Base-by-base conservation (phyloP, 1,140 invertebrate species). In the Caenorhabditis briggsae region DNA sequence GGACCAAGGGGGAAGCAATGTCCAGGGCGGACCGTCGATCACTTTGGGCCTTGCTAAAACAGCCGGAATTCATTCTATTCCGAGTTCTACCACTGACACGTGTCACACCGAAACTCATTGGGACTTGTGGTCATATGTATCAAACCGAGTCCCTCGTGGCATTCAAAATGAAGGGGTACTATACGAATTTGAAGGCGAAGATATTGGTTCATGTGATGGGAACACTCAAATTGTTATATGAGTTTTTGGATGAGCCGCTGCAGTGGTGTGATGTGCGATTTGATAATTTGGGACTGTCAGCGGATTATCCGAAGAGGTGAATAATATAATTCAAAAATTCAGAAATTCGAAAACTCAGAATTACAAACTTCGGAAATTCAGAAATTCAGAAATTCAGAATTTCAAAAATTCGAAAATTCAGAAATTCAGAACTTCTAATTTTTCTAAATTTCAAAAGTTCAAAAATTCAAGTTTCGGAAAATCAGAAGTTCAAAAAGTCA, bases 181-280 rank as follows among this genome's bases (percentile, higher is more conserved):
- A 90, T 61, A 88, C 89, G 89, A 89, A 89, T 86, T 59, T 90
- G 33, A 90, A 90, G 83, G 90, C 90, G 41, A 91, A 92, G 83
- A 92, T 92, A 25, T 78, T 92, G 7, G 85, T 92, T 18, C 91
- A 92, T 88, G 78, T 92, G 46, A 92, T 92, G 92, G 91, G 91
- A 20, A 92, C 91, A 0, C 82, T 92, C 48, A 92, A 92, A 85
- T 61, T 92, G 18, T 92, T 92, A 25, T 90, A 92, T 82, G 91
- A 92, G 83, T 92, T 92, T 83, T 83, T 92, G 12, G 92, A 92
- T 84, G 91, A 92, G 53, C 91, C 91, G 6, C 83, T 92, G 0
- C 92, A 92, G 86, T 92, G 91, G 92, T 92, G 91, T 65, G 91
- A 92, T 83, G 91, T 92, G 8, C 89, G 91, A 55, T 92, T 92